phyloP scores from a whole-genome alignment of 1,140 invertebrate genomes.

The Proctacanthus coquilletti region DNA sequence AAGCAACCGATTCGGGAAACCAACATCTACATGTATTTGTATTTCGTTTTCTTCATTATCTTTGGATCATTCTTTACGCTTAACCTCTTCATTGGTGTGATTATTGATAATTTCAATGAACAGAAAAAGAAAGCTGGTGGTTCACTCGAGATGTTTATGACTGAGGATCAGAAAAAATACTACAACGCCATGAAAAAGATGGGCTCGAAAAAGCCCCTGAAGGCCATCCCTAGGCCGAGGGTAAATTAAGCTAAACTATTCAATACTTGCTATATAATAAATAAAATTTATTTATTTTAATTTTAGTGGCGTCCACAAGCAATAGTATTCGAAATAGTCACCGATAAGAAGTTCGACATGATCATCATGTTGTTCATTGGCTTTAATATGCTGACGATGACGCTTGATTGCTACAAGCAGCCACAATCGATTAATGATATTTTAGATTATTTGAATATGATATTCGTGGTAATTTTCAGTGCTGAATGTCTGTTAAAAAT shows the following conservation, averaged over 20 bases:
- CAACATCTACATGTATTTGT: constrained; percentile 94
- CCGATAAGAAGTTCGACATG: constrained; percentile 98
- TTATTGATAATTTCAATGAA: constrained; percentile 98
- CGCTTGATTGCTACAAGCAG: constrained; percentile 89
- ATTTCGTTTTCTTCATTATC: constrained; percentile 96
- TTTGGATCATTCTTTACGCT: constrained; percentile 96
- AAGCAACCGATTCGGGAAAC: constrained; percentile 86
- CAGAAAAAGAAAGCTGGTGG: constrained; percentile 98
- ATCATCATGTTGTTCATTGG: constrained; percentile 98
- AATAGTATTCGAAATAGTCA: constrained; percentile 92
- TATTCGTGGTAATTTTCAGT: constrained; percentile 97
- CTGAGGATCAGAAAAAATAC: constrained; percentile 99
- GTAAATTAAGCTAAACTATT: too few relatives aligned
- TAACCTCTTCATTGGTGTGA: constrained; percentile 95
- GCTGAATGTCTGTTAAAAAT: constrained; percentile 95
- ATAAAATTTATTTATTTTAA: constrained; percentile 11
- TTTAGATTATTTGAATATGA: constrained; percentile 82
- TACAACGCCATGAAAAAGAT: constrained; percentile 99
- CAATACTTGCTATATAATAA: not conserved
- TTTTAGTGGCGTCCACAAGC: constrained; percentile 88
- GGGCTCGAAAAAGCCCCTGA: constrained; percentile 94
- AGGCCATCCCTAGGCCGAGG: constrained; percentile 92
- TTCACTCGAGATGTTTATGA: constrained; percentile 99
- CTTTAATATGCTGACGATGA: constrained; percentile 98
- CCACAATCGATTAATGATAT: constrained; percentile 64